These are phyloP conservation scores for Blastobasis lacticolella DNA, from an alignment of 2,888 invertebrate species.

Conservation along the genomic window DNA sequence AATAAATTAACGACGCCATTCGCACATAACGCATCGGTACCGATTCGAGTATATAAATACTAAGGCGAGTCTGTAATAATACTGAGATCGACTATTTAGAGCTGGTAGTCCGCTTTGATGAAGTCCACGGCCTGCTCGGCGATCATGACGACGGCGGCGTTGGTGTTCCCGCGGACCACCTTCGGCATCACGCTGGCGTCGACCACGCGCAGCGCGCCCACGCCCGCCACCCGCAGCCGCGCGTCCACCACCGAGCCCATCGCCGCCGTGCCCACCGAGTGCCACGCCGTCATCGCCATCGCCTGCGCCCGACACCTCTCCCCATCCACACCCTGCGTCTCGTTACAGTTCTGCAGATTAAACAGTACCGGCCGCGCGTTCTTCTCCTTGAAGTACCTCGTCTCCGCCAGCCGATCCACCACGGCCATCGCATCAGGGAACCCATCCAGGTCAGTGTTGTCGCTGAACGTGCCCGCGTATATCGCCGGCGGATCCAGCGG, in stretches of 20 bases:
- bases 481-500: conserved; percentile 41
- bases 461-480: conserved; percentile 42
- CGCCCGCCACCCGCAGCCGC: conserved; percentile 33
- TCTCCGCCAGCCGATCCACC: conserved; percentile 33
- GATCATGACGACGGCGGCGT: conserved; percentile 56
- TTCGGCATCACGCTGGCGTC: conserved; percentile 57
- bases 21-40: no score
- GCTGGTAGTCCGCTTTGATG: conserved; percentile 32
- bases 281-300: conserved; percentile 53
- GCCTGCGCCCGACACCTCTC: conserved; percentile 54
- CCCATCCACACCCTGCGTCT: conserved; percentile 33
- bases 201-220: conserved; percentile 39
- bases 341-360: conserved; percentile 29
- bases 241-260: conserved; percentile 48
- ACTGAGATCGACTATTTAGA: not conserved
- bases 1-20: no score
- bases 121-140: conserved; percentile 52
- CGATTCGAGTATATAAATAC: no score
- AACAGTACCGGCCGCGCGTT: conserved; percentile 36
- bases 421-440: conserved; percentile 36
- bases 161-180: conserved; percentile 51
- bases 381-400: conserved; percentile 37
- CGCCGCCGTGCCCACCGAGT: conserved; percentile 51
- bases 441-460: conserved; percentile 32
- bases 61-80: no score